Evolutionary conservation across 2,113 vertebrate species (phyloP), one percentile per base, ranked within the genome.

Genomic region (Columba janthina): DNA sequence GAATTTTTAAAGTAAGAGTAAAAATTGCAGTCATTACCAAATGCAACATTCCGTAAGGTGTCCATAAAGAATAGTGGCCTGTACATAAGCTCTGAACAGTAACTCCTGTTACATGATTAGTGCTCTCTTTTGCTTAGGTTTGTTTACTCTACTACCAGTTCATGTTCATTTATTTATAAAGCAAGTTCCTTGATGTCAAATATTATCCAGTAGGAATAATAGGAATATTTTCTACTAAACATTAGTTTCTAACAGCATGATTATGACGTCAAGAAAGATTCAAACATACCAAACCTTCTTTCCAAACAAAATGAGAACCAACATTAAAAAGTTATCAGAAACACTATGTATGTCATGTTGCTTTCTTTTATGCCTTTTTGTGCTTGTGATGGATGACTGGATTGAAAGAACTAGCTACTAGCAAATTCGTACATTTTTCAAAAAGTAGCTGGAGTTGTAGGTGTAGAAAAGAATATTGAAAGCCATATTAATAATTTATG

Each of bases 401-500:
- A 60, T 82, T 76, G 67, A 85, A 93, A 89, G 50, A 84, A 80
- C 11, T 32, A 81, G 29, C 40, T 86, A 28, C 70, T 82, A 62
- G 76, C 48, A 95, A 90, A 92, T 74, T 69, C 32, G 50, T 74
- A 34, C 24, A 28, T 87, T 77, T 95, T 88, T 94, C 25, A 62
- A 34, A 42, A 65, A 82, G 22, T 60, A 83, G 81, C 48, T 88
- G 38, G 40, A 80, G 28, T 29, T 56, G 40, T 65, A 61, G 54
- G 26, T 61, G 58, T 72, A 18, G 53, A 75, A 82, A 86, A 40
- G 16, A 38, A 24, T 58, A 42, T 22, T 81, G 50, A 95, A 94
- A 89, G 16, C 28, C 36, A 29, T 22, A 76, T 77, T 65, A 18
- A 64, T 85, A 58, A 85, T 85, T 86, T 56, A 82, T 80, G 51